Base-by-base conservation (phyloP, 2,888 invertebrate genomes). In the Macrosoma leucophasiata region DNA sequence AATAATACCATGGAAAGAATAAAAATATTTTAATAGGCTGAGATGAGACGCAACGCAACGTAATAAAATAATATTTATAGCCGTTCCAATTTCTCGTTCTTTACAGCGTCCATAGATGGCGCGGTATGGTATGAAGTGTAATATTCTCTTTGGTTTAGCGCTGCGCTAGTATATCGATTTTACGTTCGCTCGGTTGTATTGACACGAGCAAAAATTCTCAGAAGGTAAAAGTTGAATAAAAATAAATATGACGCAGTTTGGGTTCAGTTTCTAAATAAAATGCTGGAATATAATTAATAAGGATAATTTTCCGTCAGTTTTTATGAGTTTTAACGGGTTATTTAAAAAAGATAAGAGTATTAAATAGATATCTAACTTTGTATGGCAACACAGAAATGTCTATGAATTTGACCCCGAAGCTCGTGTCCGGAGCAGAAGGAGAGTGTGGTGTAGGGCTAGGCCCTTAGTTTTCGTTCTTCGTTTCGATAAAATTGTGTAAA, bases 351-450 rank as follows among this genome's bases (percentile, higher is more conserved):
- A n/a, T n/a, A n/a, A n/a, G n/a, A n/a, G n/a, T n/a, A n/a, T n/a
- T n/a, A 20, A 39, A 28, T 26, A 30, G 26, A 33, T 29, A 28
- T n/a, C 13, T 20, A 28, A 32, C 34, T 32, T 14, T 13, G 32
- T 15, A 57, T 73, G 73, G 84, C 75, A 84, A 82, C 79, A 68
- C 78, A 64, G 47, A 56, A 55, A 63, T 76, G 75, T 84, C 84
- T 84, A 82, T 82, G 84, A 82, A 68, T 82, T 84, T 84, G 84
- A 84, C 84, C 84, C 81, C 84, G 81, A 78, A 77, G 81, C 81
- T 81, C 76, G 77, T 82, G 78, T 81, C 73, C 78, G 69, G 74
- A 78, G 76, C 76, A 75, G 74, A 72, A 72, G 70, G 70, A 66
- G 74, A 73, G 77, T 75, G 78, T 65, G 70, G 75, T 75, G 78